Conservation (phyloP, 2,888 invertebrate species). For the Cataglyphis albicans region DNA sequence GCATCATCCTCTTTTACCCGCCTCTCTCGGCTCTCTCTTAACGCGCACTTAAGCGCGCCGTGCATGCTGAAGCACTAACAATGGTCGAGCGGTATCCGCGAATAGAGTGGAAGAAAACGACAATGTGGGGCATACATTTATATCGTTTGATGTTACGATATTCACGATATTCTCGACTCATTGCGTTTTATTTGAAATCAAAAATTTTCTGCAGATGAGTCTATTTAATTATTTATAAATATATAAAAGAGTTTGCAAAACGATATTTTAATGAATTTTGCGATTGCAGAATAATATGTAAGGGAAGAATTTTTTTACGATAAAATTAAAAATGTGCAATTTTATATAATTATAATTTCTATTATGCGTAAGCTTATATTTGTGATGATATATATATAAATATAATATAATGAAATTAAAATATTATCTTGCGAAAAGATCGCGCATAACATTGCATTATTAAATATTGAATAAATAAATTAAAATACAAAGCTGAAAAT, state of each 20-base stretch:
- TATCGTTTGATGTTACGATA: not conserved
- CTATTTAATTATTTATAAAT: not conserved
- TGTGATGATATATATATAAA: not conserved
- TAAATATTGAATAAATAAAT: conserved; percentile 15
- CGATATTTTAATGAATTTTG: not conserved
- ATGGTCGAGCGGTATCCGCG: not conserved
- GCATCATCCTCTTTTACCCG: conserved; percentile 10
- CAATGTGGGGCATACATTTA: conserved; percentile 1
- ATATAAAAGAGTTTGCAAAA: not conserved
- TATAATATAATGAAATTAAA: conserved; percentile 12
- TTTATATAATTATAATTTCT: not conserved
- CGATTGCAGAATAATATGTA: not conserved
- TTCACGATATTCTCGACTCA: not conserved
- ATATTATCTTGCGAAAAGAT: not conserved
- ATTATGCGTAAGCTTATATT: not conserved
- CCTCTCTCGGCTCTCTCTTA: conserved; percentile 15
- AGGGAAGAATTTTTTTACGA: not conserved
- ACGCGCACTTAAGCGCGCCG: conserved; percentile 38
- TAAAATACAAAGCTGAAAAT: conserved; percentile 12
- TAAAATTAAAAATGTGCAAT: conserved; percentile 10
- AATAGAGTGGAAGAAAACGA: conserved; percentile 5
- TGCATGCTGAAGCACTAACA: conserved; percentile 39
- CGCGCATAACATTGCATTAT: not conserved
- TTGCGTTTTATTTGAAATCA: not conserved
- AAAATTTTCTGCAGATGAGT: not conserved